Evolutionary conservation across 64 coral and sea anemone genomes (phyloP).

Genomic region (Porites australiensis): DNA sequence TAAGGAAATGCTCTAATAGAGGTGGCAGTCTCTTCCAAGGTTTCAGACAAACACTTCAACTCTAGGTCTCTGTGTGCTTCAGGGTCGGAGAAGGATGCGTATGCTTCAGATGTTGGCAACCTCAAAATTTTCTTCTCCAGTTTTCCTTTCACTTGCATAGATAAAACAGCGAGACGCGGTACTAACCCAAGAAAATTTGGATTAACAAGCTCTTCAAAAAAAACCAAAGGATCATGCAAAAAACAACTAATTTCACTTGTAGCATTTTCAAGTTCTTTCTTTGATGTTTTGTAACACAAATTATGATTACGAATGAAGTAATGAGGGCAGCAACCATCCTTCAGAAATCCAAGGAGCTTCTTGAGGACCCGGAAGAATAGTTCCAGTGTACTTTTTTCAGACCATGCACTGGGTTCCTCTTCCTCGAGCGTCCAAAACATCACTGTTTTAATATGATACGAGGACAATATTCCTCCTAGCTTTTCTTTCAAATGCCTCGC

Average conservation of each 20-base stretch:
- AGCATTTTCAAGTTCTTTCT: not conserved
- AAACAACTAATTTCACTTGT: not conserved
- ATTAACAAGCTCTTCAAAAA: not conserved
- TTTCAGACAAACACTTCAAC: not conserved
- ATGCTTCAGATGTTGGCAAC: not conserved
- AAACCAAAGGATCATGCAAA: not conserved
- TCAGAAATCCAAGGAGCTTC: not conserved
- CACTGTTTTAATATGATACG: slow-evolving; percentile 40
- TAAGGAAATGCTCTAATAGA: not conserved
- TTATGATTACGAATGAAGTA: slow-evolving; percentile 26
- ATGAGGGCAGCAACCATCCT: slow-evolving; percentile 10
- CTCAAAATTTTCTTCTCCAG: slow-evolving; percentile 8
- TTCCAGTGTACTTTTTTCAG: not conserved
- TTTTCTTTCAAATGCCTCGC: not conserved
- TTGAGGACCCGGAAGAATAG: not conserved
- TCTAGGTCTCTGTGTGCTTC: not conserved
- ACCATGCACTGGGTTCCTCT: slow-evolving; percentile 2
- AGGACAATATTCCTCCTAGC: not conserved
- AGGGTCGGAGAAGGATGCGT: not conserved
- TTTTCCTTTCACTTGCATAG: not conserved
- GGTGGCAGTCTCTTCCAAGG: not conserved
- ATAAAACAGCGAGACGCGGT: not conserved
- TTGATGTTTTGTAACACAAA: slow-evolving; percentile 32
- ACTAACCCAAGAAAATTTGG: not conserved
- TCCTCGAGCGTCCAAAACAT: slow-evolving; percentile 51